phyloP scores from a whole-genome alignment of 2,888 invertebrate genomes.

The Metallyticus violacea region DNA sequence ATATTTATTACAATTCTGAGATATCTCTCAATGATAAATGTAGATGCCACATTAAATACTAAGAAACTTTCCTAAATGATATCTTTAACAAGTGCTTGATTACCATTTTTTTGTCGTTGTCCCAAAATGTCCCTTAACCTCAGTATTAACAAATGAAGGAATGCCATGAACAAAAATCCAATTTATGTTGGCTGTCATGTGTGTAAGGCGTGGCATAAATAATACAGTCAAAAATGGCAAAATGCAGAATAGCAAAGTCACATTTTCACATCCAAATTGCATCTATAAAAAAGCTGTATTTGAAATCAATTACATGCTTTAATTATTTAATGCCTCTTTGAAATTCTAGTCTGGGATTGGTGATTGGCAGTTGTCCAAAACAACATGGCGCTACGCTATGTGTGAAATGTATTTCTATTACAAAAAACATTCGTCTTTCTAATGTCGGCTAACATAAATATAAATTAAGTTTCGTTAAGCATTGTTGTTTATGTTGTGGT shows the following conservation, averaged over 20 bases:
- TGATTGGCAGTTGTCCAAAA: constrained; percentile 29
- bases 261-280: neutral
- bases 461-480: neutral
- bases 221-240: neutral
- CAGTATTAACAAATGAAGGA: neutral
- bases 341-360: neutral
- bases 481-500: neutral
- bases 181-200: neutral
- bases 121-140: neutral
- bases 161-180: neutral
- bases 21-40: too few relatives aligned
- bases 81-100: too few relatives aligned
- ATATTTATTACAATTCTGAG: neutral
- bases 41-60: too few relatives aligned
- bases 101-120: too few relatives aligned
- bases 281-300: neutral
- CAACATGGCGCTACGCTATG: constrained; percentile 29
- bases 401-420: neutral
- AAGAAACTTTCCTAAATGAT: too few relatives aligned
- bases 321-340: neutral
- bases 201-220: constrained; percentile 15
- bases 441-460: neutral
- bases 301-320: neutral
- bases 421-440: neutral
- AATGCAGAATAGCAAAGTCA: neutral